Conservation (phyloP, 2,797 vertebrate species). For the Lycodopsis pacificus region DNA sequence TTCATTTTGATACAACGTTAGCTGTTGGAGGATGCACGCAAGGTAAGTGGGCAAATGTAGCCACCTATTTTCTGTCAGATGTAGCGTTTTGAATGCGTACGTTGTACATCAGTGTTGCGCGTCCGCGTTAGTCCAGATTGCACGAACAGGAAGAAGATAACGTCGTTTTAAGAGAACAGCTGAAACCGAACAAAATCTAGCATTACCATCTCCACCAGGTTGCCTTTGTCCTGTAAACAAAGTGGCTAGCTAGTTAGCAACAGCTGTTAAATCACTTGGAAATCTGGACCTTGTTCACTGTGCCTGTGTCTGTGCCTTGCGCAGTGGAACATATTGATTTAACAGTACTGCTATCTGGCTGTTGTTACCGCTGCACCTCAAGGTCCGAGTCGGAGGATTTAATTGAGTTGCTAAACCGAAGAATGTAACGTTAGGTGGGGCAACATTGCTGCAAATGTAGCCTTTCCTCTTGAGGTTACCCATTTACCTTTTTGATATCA, state of each 20-base stretch:
- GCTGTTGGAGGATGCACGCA: constrained; percentile 64
- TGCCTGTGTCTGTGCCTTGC: constrained; percentile 13
- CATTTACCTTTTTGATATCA: constrained; percentile 33
- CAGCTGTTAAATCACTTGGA: constrained; percentile 41
- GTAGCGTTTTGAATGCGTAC: background rate
- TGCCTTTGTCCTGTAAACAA: constrained; percentile 77
- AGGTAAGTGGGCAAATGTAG: constrained; percentile 54
- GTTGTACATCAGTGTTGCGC: background rate
- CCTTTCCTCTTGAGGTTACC: background rate
- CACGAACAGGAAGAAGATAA: background rate
- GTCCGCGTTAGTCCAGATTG: accelerated
- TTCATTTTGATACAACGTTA: constrained; percentile 42
- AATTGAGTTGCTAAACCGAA: background rate
- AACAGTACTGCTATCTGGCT: background rate
- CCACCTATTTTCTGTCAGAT: constrained; percentile 14
- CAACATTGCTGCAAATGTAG: background rate
- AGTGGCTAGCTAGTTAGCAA: constrained; percentile 72
- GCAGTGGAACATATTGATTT: accelerated
- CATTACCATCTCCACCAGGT: constrained; percentile 54
- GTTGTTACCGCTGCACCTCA: constrained; percentile 1
- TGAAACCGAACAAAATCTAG: background rate
- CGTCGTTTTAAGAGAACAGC: background rate
- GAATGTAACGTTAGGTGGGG: constrained; percentile 34
- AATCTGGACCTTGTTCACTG: constrained; percentile 44
- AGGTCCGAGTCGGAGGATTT: background rate